Conservation (phyloP, 2,113 vertebrate species). For the Coptodon bakossiorum region DNA sequence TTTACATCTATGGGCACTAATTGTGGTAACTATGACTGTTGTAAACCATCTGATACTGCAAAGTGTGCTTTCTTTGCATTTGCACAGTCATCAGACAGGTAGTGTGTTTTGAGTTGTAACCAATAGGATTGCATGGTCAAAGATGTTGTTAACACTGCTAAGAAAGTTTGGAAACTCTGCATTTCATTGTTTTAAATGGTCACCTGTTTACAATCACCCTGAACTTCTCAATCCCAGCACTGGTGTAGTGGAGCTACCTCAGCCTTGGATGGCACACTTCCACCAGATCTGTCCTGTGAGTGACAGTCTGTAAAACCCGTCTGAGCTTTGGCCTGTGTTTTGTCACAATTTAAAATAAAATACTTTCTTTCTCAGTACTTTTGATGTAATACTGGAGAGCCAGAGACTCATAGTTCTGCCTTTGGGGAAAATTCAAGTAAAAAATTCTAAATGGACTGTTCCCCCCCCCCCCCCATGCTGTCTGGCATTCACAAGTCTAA, state of each 20-base stretch:
- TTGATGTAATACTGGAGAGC: neutral
- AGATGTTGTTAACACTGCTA: neutral
- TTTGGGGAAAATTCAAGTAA: neutral
- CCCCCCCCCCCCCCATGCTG: neutral
- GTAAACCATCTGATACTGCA: neutral
- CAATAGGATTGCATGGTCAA: neutral
- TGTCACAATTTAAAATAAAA: neutral
- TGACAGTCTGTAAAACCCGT: neutral
- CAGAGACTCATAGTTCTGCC: neutral
- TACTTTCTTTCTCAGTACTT: neutral
- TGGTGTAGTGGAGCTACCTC: neutral
- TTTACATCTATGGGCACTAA: neutral
- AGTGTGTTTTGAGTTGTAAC: neutral
- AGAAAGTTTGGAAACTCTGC: neutral
- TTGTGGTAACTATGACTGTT: neutral
- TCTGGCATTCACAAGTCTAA: neutral
- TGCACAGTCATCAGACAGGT: neutral
- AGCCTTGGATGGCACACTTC: neutral
- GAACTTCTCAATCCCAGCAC: neutral
- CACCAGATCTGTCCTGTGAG: neutral
- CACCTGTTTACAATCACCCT: neutral
- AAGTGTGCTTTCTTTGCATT: neutral
- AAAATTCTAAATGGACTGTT: neutral
- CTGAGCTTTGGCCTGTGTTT: neutral
- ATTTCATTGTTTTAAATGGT: neutral